A percentile compares a stretch with the other conserved stretches of the same genome.
These are phyloP conservation scores for Aeoliscus strigatus DNA, from an alignment of 2,797 vertebrate species.

Conservation along the genomic window DNA sequence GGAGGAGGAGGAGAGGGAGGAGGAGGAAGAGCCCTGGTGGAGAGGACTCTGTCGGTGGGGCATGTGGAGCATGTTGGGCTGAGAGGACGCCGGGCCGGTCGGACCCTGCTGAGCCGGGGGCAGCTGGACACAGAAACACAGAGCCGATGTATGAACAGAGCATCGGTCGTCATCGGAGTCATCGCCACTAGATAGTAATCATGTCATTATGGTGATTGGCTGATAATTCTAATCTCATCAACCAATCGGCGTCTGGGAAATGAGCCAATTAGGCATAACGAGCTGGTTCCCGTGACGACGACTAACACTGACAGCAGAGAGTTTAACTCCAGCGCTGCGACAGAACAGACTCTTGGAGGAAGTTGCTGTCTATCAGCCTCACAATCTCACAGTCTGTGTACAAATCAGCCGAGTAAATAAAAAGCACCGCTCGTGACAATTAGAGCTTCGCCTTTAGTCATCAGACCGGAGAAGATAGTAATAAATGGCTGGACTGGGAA, in stretches of 20 bases:
- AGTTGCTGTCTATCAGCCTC: slow-evolving; percentile 20
- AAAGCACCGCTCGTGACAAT: slow-evolving; percentile 49
- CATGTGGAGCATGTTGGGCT: slow-evolving; percentile 90
- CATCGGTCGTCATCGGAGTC: slow-evolving; percentile 19
- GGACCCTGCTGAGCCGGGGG: slow-evolving; percentile 87
- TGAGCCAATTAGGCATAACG: slow-evolving; percentile 53
- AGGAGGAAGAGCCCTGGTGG: slow-evolving; percentile 93
- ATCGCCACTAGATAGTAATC: slow-evolving; percentile 38
- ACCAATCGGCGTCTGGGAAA: slow-evolving; percentile 47
- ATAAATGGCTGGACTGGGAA: slow-evolving; percentile 39
- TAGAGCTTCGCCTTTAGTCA: slow-evolving; percentile 38
- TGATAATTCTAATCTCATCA: slow-evolving; percentile 41
- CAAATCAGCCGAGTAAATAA: slow-evolving; percentile 18
- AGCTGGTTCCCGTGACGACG: slow-evolving; percentile 28
- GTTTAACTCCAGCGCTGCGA: slow-evolving; percentile 25
- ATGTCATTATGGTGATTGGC: slow-evolving; percentile 35
- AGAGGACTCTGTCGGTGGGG: slow-evolving; percentile 95
- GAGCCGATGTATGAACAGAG: slow-evolving; percentile 23
- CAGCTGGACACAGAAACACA: slow-evolving; percentile 72
- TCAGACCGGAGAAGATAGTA: slow-evolving; percentile 23
- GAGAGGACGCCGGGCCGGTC: slow-evolving; percentile 83
- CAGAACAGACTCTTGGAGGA: slow-evolving; percentile 22
- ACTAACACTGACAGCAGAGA: slow-evolving; percentile 41
- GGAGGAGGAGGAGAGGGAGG: slow-evolving; percentile 88
- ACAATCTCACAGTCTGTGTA: slow-evolving; percentile 26